phyloP scores from a whole-genome alignment of 2,113 vertebrate species.

The Dromiciops gliroides region DNA sequence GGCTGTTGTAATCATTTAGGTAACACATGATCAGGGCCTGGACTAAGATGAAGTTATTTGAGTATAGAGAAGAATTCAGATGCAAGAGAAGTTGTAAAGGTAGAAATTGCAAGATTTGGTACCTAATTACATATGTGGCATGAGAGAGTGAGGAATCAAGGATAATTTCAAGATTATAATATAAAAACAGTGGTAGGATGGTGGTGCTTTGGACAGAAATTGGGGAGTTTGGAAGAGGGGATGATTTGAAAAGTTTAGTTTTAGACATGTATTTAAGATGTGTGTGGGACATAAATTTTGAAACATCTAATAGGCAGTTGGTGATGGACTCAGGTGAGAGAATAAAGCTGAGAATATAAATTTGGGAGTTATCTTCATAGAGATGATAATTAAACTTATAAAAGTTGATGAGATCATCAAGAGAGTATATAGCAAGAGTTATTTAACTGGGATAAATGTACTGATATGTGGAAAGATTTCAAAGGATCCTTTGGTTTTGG shows the following conservation, averaged over 20 bases:
- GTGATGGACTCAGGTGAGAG: background rate
- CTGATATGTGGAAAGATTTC: background rate
- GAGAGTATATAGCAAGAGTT: background rate
- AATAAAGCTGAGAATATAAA: background rate
- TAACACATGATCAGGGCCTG: background rate
- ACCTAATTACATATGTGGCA: background rate
- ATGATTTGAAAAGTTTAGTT: background rate
- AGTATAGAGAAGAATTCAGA: background rate
- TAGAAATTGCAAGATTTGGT: background rate
- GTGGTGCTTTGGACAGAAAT: background rate
- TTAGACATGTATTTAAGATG: background rate
- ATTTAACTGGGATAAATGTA: background rate
- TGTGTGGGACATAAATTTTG: background rate
- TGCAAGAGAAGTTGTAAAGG: background rate
- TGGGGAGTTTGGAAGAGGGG: background rate
- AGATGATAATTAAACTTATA: background rate
- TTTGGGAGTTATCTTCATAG: background rate
- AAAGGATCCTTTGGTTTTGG: background rate
- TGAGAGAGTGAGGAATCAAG: background rate
- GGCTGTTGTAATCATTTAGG: background rate
- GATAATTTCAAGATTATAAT: no score
- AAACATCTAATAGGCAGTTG: background rate
- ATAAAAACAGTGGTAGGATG: background rate
- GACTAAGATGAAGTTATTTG: background rate
- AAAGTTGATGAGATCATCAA: no score